Percentiles rank a stretch among this genome's conserved stretches.
These are phyloP conservation scores for Aporophyla nigra DNA, from an alignment of 2,888 invertebrate genomes.

Conservation along the genomic window DNA sequence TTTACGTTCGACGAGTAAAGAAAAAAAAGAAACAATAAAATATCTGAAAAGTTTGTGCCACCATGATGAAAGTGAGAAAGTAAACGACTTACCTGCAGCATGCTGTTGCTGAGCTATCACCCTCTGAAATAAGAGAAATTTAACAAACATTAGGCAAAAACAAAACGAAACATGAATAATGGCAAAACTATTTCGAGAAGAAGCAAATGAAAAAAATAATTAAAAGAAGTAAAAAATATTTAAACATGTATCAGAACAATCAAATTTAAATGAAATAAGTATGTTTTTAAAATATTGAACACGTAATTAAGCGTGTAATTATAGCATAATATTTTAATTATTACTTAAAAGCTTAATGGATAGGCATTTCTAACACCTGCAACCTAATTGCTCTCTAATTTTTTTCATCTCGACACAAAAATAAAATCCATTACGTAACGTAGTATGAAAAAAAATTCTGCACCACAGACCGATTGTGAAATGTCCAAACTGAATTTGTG, in stretches of 20 bases:
- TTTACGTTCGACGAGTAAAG: too few relatives aligned
- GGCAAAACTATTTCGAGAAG: background rate
- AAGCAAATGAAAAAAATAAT: slow-evolving; percentile 5
- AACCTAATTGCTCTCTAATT: background rate
- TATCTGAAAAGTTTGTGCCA: background rate
- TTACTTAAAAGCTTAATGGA: background rate
- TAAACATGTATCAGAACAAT: background rate
- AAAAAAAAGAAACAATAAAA: background rate
- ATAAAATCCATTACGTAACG: background rate
- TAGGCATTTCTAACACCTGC: background rate
- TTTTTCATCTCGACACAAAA: background rate
- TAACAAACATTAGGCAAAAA: slow-evolving; percentile 69
- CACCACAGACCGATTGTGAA: background rate
- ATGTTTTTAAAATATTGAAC: background rate
- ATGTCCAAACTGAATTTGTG: background rate
- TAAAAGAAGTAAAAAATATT: slow-evolving; percentile 5
- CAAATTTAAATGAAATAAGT: background rate
- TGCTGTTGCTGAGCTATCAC: slow-evolving; percentile 92
- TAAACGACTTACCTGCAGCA: slow-evolving; percentile 90
- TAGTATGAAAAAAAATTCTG: background rate
- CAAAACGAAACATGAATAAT: slow-evolving; percentile 35
- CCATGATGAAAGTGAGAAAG: slow-evolving; percentile 2
- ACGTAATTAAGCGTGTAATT: background rate
- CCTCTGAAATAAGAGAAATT: slow-evolving; percentile 91
- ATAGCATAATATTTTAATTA: background rate